These are phyloP conservation scores for Tetramorium bicarinatum DNA, from an alignment of 2,888 invertebrate species.

Conservation along the genomic window DNA sequence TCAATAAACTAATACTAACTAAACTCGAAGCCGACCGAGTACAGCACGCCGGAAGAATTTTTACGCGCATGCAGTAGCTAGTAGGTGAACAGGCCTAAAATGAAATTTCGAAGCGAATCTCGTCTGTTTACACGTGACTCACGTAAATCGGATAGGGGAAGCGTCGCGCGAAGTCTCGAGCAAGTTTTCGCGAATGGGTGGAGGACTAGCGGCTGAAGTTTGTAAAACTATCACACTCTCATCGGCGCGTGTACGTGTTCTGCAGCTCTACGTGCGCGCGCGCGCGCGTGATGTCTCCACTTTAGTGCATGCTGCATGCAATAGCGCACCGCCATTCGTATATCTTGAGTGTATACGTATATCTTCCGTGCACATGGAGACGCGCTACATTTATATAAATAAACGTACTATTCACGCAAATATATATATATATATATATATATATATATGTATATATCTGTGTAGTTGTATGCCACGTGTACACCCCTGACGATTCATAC, in stretches of 20 bases:
- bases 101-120: conserved; percentile 48
- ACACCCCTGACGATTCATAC: conserved; percentile 41
- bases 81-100: conserved; percentile 38
- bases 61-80: not conserved
- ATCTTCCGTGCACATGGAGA: not conserved
- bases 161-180: conserved; percentile 42
- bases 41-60: not conserved
- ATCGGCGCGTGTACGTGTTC: conserved; percentile 33
- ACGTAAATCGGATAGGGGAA: conserved; percentile 57
- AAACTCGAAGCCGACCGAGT: not conserved
- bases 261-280: conserved; percentile 40
- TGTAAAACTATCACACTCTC: conserved; percentile 56
- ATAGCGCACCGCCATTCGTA: conserved; percentile 1
- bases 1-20: not conserved
- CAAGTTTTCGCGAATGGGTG: conserved; percentile 54
- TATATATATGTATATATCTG: not conserved
- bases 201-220: conserved; percentile 41
- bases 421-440: conserved; percentile 10
- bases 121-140: conserved; percentile 57
- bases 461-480: conserved; percentile 12
- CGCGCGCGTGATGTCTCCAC: conserved; percentile 37
- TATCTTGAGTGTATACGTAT: not conserved
- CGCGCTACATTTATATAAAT: conserved; percentile 40
- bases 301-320: conserved; percentile 23
- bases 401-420: conserved; percentile 45